Conservation (phyloP, 2,888 invertebrate genomes). For the Sphaeridia pumilis region DNA sequence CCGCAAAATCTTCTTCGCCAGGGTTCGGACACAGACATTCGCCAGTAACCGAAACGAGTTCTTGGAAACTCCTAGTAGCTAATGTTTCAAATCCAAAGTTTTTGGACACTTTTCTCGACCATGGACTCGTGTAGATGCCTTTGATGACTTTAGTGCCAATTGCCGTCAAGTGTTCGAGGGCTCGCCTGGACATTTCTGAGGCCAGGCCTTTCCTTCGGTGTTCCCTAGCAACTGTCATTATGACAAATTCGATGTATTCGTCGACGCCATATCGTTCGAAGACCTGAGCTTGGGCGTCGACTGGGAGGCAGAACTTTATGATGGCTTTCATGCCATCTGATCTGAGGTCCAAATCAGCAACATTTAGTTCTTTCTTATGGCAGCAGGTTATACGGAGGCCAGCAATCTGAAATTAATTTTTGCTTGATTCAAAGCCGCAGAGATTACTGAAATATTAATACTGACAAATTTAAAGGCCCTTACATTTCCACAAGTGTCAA, state of each 20-base stretch:
- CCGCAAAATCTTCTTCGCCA: slow-evolving; percentile 13
- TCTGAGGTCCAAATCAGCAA: not conserved
- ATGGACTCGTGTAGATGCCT: slow-evolving; percentile 19
- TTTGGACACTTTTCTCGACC: slow-evolving; percentile 5
- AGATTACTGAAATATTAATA: not conserved
- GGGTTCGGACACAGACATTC: slow-evolving; percentile 8
- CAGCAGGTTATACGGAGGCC: not conserved
- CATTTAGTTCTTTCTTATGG: not conserved
- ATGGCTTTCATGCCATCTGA: not conserved
- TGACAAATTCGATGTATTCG: slow-evolving; percentile 15
- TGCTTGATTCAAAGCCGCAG: not conserved
- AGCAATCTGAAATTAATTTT: not conserved
- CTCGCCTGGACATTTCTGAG: slow-evolving; percentile 15
- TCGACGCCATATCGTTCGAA: slow-evolving; percentile 8
- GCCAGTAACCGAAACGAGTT: slow-evolving; percentile 1
- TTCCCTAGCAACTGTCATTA: slow-evolving; percentile 10
- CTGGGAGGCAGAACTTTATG: slow-evolving; percentile 1
- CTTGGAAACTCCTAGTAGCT: not conserved
- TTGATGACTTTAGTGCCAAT: slow-evolving; percentile 12
- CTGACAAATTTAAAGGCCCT: no score
- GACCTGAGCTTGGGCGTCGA: slow-evolving; percentile 1
- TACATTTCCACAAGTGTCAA: no score
- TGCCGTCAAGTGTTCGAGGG: slow-evolving; percentile 7
- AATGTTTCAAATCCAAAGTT: slow-evolving; percentile 16
- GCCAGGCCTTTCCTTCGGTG: slow-evolving; percentile 15